Percentiles rank a stretch among this genome's conserved stretches.
Evolutionary conservation across 2,797 vertebrate species (phyloP).

Genomic region (Coranthus polyacanthus): DNA sequence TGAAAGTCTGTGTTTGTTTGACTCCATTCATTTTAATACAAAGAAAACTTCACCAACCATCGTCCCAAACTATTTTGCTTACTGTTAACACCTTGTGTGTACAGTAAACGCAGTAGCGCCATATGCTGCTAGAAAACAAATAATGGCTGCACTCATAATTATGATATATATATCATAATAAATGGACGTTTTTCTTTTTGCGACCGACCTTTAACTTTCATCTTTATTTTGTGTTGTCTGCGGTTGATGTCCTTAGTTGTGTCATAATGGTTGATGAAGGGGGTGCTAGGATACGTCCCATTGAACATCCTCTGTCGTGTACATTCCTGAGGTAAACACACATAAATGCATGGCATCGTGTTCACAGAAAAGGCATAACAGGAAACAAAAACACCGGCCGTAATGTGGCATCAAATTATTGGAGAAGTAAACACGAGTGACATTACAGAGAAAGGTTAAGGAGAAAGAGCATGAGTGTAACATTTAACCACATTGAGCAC

Average conservation of each 20-base stretch:
- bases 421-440: too few species aligned
- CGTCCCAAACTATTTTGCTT: too few species aligned
- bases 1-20: too few species aligned
- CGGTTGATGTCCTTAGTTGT: slow-evolving; percentile 77
- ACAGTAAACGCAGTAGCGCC: background rate
- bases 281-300: slow-evolving; percentile 83
- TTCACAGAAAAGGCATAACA: background rate
- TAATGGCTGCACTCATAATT: background rate
- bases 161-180: background rate
- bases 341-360: slow-evolving; percentile 1
- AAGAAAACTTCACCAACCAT: too few species aligned
- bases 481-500: too few species aligned
- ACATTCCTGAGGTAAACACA: slow-evolving; percentile 87
- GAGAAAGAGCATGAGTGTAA: too few species aligned
- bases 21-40: too few species aligned
- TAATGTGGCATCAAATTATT: background rate
- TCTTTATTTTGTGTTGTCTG: slow-evolving; percentile 76
- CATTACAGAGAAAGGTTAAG: too few species aligned
- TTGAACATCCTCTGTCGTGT: slow-evolving; percentile 87
- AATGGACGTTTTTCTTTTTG: background rate
- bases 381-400: background rate
- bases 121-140: background rate
- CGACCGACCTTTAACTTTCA: slow-evolving; percentile 86
- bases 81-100: too few species aligned
- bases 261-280: slow-evolving; percentile 90